Percentiles rank a stretch among this genome's conserved stretches.
phyloP scores from a whole-genome alignment of 1,140 invertebrate genomes.

The Drosophila sturtevanti region DNA sequence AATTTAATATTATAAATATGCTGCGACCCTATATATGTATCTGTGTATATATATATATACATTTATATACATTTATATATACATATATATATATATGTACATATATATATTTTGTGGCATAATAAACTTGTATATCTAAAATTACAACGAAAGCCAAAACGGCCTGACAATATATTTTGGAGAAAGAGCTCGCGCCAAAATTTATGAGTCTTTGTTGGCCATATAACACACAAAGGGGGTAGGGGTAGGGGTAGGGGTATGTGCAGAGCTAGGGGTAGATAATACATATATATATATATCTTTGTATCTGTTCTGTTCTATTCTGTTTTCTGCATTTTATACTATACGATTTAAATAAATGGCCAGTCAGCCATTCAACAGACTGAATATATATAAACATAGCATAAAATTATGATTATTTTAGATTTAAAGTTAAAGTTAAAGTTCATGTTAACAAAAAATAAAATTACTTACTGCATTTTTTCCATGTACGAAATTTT shows the following conservation, averaged over 20 bases:
- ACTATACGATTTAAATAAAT: constrained; percentile 73
- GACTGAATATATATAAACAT: constrained; percentile 55
- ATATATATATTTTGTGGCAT: constrained; percentile 73
- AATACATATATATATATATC: no score
- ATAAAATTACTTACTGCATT: constrained; percentile 83
- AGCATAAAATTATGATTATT: constrained; percentile 18
- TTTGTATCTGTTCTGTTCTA: no score
- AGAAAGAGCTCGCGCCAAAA: constrained; percentile 64
- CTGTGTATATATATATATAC: constrained; percentile 38
- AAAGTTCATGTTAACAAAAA: no score
- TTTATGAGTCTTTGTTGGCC: constrained; percentile 62
- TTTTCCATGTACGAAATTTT: constrained; percentile 81
- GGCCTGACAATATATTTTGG: constrained; percentile 61
- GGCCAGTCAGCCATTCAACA: constrained; percentile 18
- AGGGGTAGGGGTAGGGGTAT: not conserved
- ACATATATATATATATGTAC: constrained; percentile 21
- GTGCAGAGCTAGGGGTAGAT: no score
- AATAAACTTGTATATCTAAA: constrained; percentile 81
- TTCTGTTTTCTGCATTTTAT: constrained; percentile 74
- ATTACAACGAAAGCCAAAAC: constrained; percentile 58
- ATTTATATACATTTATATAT: no score
- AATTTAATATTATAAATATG: constrained; percentile 81
- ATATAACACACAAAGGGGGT: constrained; percentile 23
- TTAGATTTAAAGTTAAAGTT: constrained; percentile 60
- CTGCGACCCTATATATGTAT: constrained; percentile 29